Evolutionary conservation across 2,113 vertebrate genomes (phyloP).

Genomic region (Peucedramus taeniatus): DNA sequence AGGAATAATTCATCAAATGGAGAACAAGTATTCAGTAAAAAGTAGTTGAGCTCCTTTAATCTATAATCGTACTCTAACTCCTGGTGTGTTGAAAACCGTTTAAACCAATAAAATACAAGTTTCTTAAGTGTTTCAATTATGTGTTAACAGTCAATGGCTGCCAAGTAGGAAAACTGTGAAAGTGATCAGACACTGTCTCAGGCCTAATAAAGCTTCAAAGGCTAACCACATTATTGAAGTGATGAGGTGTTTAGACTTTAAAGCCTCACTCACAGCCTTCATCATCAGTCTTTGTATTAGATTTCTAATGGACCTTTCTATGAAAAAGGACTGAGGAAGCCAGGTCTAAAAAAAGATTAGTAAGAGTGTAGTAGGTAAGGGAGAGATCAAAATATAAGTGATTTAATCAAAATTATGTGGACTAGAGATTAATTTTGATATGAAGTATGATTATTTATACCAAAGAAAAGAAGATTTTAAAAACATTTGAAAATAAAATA

Average conservation of each 20-base stretch:
- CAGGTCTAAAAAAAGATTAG: background rate
- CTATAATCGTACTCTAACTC: background rate
- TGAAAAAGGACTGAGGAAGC: background rate
- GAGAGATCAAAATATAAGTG: background rate
- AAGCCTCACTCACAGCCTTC: background rate
- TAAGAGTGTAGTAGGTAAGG: background rate
- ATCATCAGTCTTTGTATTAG: background rate
- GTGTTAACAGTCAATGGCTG: constrained; percentile 14
- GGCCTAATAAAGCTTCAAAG: constrained; percentile 45
- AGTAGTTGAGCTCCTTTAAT: background rate
- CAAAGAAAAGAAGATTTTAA: background rate
- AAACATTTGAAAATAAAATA: background rate
- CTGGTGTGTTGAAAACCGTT: background rate
- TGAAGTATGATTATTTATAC: background rate
- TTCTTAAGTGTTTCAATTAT: constrained; percentile 8
- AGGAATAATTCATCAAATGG: background rate
- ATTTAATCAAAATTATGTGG: background rate
- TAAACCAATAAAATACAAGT: background rate
- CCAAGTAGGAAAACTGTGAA: constrained; percentile 21
- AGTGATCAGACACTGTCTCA: constrained; percentile 16
- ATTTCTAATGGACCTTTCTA: background rate
- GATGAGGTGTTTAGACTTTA: constrained; percentile 48
- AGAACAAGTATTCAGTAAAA: background rate
- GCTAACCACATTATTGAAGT: background rate
- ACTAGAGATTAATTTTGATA: background rate